phyloP scores from a whole-genome alignment of 2,113 vertebrate genomes.

The Todiramphus chloris region DNA sequence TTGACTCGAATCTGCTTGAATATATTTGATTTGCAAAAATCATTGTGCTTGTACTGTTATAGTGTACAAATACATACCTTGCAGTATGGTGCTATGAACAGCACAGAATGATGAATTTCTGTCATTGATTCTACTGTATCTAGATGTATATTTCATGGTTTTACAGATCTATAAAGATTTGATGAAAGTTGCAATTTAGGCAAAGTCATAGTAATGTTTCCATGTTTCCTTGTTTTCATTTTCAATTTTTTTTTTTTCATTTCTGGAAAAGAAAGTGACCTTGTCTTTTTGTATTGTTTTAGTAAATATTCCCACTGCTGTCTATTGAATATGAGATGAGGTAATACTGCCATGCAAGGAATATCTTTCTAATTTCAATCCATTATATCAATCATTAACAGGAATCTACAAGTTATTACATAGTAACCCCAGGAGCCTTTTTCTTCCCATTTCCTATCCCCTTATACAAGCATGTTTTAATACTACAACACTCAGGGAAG shows the following conservation, averaged over 20 bases:
- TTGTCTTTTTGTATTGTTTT: not conserved
- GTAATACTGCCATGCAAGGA: not conserved
- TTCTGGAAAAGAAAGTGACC: not conserved
- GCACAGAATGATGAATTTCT: not conserved
- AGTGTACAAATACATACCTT: not conserved
- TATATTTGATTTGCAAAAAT: constrained; percentile 56
- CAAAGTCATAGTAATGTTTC: not conserved
- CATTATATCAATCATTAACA: not conserved
- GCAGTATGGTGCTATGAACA: not conserved
- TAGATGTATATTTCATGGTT: not conserved
- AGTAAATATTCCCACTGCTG: not conserved
- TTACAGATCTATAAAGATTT: not conserved
- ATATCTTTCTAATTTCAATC: not conserved
- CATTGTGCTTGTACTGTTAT: not conserved
- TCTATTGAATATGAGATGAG: not conserved
- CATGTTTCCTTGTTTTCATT: not conserved
- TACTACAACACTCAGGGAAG: not conserved
- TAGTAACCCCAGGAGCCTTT: not conserved
- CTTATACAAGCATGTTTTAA: not conserved
- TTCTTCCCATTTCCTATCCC: not conserved
- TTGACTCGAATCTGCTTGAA: not conserved
- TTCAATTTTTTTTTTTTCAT: not conserved
- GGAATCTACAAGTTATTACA: not conserved
- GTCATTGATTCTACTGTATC: not conserved
- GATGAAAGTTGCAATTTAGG: not conserved